Evolutionary conservation across 1,140 invertebrate species (phyloP).

Genomic region (Drosophila lacteicornis): DNA sequence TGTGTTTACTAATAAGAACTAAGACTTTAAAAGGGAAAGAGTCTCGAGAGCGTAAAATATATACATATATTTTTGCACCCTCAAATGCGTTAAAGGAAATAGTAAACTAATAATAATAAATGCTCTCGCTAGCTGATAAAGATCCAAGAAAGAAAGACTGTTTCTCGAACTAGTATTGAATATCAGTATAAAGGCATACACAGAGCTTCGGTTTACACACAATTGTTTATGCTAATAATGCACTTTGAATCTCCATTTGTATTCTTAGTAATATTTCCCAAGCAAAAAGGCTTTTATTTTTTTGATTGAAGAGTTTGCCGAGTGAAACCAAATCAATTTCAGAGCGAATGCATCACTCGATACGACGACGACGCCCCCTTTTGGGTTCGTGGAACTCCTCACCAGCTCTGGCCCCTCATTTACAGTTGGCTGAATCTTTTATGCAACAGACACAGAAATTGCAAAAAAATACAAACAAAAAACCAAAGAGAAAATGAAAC

Average conservation of each 20-base stretch:
- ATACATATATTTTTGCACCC: too few species aligned
- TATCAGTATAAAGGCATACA: not conserved
- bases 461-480: conserved; percentile 5
- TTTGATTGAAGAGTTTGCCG: conserved; percentile 7
- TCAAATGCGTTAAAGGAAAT: too few species aligned
- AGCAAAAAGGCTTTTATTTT: not conserved
- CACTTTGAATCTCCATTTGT: conserved; percentile 5
- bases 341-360: conserved; percentile 34
- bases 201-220: not conserved
- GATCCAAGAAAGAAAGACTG: not conserved
- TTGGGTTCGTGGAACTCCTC: conserved; percentile 33
- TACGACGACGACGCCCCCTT: conserved; percentile 24
- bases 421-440: conserved; percentile 70
- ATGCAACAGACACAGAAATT: conserved; percentile 67
- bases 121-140: too few species aligned
- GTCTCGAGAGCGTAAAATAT: too few species aligned
- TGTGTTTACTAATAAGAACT: not conserved
- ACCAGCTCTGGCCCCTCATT: conserved; percentile 21
- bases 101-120: too few species aligned
- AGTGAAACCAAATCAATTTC: conserved; percentile 31
- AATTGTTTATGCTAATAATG: conserved; percentile 9
- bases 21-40: not conserved
- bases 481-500: conserved; percentile 22
- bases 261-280: not conserved
- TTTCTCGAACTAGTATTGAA: too few species aligned